These are phyloP conservation scores for Melipona quadrifasciata DNA, from an alignment of 1,140 invertebrate genomes.

Conservation along the genomic window DNA sequence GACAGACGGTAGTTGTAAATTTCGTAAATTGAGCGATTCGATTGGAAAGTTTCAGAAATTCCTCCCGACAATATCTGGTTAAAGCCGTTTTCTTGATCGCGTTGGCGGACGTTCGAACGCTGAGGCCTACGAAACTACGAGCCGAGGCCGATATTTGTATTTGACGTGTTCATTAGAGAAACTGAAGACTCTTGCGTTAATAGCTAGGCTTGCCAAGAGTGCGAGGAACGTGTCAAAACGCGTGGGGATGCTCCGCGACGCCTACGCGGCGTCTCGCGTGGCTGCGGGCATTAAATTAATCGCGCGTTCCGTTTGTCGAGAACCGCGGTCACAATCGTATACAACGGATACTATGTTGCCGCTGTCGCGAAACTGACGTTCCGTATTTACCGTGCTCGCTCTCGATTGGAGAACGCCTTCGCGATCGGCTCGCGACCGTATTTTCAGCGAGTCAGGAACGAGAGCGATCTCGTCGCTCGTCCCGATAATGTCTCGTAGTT, in stretches of 20 bases:
- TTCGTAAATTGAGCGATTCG: neutral
- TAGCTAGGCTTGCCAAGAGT: conserved; percentile 2
- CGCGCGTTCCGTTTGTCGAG: conserved; percentile 26
- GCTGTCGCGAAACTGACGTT: conserved; percentile 34
- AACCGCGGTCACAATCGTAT: conserved; percentile 38
- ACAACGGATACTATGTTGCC: conserved; percentile 25
- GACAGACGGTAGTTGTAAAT: neutral
- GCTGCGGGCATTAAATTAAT: conserved; percentile 38
- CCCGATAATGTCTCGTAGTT: neutral
- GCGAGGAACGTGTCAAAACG: conserved; percentile 2
- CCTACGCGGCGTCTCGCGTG: conserved; percentile 36
- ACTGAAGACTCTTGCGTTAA: neutral
- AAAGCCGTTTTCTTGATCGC: neutral
- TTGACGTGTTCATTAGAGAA: conserved; percentile 36
- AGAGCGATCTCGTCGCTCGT: neutral
- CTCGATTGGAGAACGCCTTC: conserved; percentile 13
- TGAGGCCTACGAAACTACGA: neutral
- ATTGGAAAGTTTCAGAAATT: neutral
- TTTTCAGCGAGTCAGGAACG: neutral
- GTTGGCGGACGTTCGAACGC: neutral
- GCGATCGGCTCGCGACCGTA: neutral
- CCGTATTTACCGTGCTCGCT: conserved; percentile 27
- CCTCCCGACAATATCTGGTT: neutral
- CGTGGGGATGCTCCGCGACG: conserved; percentile 7
- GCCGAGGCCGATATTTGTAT: neutral